These are phyloP conservation scores for Plestiodon gilberti DNA, from an alignment of 2,113 vertebrate genomes.

Conservation along the genomic window DNA sequence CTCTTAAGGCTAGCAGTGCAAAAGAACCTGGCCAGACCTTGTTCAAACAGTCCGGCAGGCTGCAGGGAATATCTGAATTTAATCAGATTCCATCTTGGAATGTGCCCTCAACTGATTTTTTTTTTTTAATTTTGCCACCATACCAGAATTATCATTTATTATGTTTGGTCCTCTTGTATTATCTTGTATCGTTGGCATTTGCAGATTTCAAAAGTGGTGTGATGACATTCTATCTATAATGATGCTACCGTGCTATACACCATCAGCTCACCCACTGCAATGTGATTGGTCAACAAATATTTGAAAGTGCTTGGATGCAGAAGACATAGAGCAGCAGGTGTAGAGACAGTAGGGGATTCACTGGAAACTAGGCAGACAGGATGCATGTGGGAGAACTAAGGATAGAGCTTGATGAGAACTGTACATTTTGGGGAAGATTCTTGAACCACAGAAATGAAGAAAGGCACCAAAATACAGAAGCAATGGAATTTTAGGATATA, in stretches of 20 bases:
- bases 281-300: neutral
- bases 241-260: neutral
- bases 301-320: neutral
- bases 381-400: neutral
- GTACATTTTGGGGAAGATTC: neutral
- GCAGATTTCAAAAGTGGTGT: neutral
- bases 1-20: neutral
- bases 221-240: neutral
- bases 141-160: neutral
- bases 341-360: neutral
- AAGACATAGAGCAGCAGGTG: neutral
- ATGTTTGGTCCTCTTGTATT: too few relatives aligned
- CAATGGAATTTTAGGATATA: neutral
- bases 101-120: neutral
- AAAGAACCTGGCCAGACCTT: neutral
- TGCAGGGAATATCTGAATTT: neutral
- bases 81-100: neutral
- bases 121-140: neutral
- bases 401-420: neutral
- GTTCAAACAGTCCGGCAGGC: neutral
- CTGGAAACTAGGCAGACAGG: neutral
- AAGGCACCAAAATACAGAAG: neutral
- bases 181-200: neutral
- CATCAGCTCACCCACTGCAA: neutral
- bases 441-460: neutral